Base-by-base conservation (phyloP, 23 tunicate species). In the Botrylloides violaceus region DNA sequence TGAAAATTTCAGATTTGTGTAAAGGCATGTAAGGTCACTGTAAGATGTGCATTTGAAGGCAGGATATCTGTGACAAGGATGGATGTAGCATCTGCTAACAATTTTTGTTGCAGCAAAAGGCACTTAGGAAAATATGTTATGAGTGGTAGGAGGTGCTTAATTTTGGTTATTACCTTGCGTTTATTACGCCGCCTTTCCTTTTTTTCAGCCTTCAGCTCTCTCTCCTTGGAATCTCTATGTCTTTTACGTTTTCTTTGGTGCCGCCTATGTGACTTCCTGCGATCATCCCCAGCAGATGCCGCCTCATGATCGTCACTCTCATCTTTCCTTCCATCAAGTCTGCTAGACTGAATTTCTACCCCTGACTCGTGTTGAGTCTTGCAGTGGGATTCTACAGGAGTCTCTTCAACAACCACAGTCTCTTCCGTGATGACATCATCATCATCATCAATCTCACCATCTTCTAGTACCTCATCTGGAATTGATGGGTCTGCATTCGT, bases 371-470 rank as follows among this genome's bases (percentile, higher is more conserved):
- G 12, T 37, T 68, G 27, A 26, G 36, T 36, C 1, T 43, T 19
- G 12, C 15, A 12, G n/a, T n/a, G n/a, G n/a, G n/a, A n/a, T 0
- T 23, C 74, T 19, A 6, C 9, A n/a, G n/a, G n/a, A 19, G 58
- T 68, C 25, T 68, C 58, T 35, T 39, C 58, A 20, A 20, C 28
- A 35, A 37, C 64, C 12, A 59, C 36, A 21, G 34, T 59, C 20
- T 79, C 79, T 50, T 53, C 76, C 5, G 68, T 48, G 6, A 34
- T 58, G 33, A 58, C 78, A 21, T 72, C 72, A 36, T 71, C 92
- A 15, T 77, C 95, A 30, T 87, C 95, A 29, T 84, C 84, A 3
- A 87, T 87, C 59, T 87, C 95, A 18, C 95, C 95, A 76, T 87
- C 95, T 53, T 87, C 95, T 0, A 87, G 62, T 25, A 86, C 75